A percentile compares a stretch with the other conserved stretches of the same genome.
Evolutionary conservation across 1,140 invertebrate genomes (phyloP).

Genomic region (Bombus confusus): DNA sequence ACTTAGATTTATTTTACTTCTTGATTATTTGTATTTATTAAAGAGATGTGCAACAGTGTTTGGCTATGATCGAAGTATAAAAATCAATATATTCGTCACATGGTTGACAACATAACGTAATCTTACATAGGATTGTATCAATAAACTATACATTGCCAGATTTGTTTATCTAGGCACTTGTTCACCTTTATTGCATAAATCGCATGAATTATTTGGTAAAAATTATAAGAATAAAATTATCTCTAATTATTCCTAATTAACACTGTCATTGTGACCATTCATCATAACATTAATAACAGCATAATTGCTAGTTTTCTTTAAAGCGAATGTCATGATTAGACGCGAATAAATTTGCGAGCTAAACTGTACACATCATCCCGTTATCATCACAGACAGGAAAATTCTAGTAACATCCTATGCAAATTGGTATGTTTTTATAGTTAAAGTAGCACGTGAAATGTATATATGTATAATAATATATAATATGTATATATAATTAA

Average conservation of each 20-base stretch:
- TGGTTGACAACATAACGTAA: fast-evolving
- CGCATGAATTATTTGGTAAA: neutral
- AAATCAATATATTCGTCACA: no score
- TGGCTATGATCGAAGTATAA: no score
- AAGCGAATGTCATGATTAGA: constrained; percentile 2
- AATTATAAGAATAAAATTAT: neutral
- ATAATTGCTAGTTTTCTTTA: neutral
- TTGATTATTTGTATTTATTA: no score
- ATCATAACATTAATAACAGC: neutral
- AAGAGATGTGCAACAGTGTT: no score
- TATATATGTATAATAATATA: neutral
- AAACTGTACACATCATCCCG: neutral
- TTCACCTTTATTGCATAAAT: neutral
- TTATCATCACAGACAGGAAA: constrained; percentile 12
- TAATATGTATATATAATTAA: neutral
- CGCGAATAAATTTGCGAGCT: neutral
- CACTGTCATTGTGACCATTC: neutral
- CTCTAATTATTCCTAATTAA: neutral
- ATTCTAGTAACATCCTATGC: neutral
- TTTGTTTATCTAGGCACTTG: neutral
- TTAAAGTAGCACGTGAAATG: neutral
- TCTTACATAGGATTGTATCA: no score
- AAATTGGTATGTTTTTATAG: neutral
- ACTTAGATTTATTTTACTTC: no score
- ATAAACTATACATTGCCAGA: neutral